These are phyloP conservation scores for Zapus hudsonius DNA, from an alignment of 2,113 vertebrate genomes.

Conservation along the genomic window DNA sequence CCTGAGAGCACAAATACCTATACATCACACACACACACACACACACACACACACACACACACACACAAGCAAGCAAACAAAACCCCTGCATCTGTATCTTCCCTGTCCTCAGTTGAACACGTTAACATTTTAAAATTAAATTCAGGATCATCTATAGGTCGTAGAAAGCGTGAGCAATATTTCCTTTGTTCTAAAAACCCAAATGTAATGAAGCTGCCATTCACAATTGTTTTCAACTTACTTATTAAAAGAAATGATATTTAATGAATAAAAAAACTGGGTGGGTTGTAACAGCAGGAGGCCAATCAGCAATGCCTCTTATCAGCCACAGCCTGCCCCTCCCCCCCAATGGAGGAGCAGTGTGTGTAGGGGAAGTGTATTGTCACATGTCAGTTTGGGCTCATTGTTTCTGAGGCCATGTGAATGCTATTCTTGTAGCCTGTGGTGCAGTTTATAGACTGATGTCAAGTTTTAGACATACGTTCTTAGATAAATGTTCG, in stretches of 20 bases:
- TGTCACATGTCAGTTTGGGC: constrained; percentile 57
- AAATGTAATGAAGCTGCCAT: constrained; percentile 72
- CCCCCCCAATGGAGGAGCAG: rapidly evolving
- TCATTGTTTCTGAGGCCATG: constrained; percentile 59
- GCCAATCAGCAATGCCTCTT: constrained; percentile 42
- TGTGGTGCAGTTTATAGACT: constrained; percentile 69
- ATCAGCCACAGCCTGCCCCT: constrained; percentile 11
- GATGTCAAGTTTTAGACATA: constrained; percentile 47
- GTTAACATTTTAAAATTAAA: constrained; percentile 69
- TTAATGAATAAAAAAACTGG: constrained; percentile 61
- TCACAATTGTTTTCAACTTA: constrained; percentile 71
- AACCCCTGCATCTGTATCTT: neutral
- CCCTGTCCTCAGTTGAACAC: neutral
- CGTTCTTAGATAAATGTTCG: neutral
- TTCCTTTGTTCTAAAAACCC: constrained; percentile 67
- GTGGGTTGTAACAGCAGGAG: constrained; percentile 62
- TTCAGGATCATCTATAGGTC: constrained; percentile 48
- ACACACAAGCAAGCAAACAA: neutral
- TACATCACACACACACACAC: no score
- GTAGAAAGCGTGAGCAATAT: neutral
- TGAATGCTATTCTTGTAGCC: constrained; percentile 47
- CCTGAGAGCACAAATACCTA: no score
- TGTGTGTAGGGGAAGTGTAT: neutral
- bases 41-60: no score
- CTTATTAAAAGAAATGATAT: constrained; percentile 71